A percentile compares a stretch with the other conserved stretches of the same genome.
These are phyloP conservation scores for Meta bourneti DNA, from an alignment of 2,888 invertebrate genomes.

Conservation along the genomic window DNA sequence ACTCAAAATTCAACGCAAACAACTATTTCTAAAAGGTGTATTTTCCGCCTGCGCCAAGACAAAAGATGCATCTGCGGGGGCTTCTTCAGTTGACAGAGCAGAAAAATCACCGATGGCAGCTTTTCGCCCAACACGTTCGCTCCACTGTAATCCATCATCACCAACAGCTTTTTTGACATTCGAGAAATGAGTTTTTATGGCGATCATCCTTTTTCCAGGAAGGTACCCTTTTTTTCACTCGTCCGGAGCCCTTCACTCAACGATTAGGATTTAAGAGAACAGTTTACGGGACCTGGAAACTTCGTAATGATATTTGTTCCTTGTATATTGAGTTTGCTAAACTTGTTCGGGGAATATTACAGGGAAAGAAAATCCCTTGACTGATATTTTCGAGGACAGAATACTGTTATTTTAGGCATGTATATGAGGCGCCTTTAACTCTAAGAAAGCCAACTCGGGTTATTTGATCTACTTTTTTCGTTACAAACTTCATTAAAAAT, in stretches of 20 bases:
- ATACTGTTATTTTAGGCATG: too few species aligned
- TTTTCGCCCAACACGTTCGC: neutral
- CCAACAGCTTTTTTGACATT: slow-evolving; percentile 21
- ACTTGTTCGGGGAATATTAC: too few species aligned
- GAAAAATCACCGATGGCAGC: neutral
- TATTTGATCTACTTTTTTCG: too few species aligned
- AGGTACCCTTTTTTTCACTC: neutral
- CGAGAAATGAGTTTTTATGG: slow-evolving; percentile 30
- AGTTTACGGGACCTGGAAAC: too few species aligned
- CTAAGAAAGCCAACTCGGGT: too few species aligned
- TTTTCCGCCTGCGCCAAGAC: neutral
- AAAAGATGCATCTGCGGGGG: neutral
- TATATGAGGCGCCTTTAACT: too few species aligned
- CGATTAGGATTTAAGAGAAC: neutral
- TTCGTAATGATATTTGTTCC: too few species aligned
- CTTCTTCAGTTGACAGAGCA: neutral
- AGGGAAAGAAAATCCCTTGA: too few species aligned
- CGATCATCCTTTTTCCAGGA: neutral
- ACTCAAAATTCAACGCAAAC: too few species aligned
- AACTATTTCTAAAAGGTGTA: neutral
- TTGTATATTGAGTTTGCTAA: too few species aligned
- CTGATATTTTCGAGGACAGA: too few species aligned
- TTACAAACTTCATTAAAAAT: too few species aligned
- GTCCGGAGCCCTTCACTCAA: neutral
- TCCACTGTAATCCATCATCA: neutral